These are phyloP conservation scores for Echinometra lucunter DNA, from an alignment of 53 echinoderm and acorn worm species.

Conservation along the genomic window DNA sequence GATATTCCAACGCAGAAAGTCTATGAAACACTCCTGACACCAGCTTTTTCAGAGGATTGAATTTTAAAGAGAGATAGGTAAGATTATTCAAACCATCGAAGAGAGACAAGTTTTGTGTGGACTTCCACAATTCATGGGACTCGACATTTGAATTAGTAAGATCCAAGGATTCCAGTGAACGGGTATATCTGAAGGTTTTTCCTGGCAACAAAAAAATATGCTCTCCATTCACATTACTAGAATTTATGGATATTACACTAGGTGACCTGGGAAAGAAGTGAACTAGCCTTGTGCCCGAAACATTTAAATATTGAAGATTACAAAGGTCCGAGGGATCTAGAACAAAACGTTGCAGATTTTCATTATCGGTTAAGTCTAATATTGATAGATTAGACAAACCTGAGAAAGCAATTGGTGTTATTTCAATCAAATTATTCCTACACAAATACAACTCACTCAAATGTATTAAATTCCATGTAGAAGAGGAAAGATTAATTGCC, in stretches of 20 bases:
- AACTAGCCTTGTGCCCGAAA: neutral
- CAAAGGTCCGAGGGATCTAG: neutral
- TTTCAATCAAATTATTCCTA: neutral
- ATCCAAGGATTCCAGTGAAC: neutral
- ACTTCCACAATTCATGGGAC: neutral
- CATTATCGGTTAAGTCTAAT: neutral
- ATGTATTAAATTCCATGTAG: neutral
- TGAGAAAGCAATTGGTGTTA: neutral
- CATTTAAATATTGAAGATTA: neutral
- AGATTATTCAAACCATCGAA: neutral
- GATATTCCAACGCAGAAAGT: neutral
- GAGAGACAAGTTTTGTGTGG: neutral
- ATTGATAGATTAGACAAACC: neutral
- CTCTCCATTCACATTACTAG: neutral
- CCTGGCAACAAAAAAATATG: neutral
- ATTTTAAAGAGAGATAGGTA: neutral
- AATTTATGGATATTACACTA: neutral
- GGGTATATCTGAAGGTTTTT: neutral
- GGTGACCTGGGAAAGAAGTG: neutral
- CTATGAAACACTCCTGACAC: neutral
- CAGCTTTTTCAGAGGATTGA: neutral
- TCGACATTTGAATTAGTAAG: neutral
- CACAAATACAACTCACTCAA: neutral
- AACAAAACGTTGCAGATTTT: neutral
- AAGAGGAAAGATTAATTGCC: neutral